These are phyloP conservation scores for Psittacara wagleri DNA, from an alignment of 2,113 vertebrate genomes.

Conservation along the genomic window DNA sequence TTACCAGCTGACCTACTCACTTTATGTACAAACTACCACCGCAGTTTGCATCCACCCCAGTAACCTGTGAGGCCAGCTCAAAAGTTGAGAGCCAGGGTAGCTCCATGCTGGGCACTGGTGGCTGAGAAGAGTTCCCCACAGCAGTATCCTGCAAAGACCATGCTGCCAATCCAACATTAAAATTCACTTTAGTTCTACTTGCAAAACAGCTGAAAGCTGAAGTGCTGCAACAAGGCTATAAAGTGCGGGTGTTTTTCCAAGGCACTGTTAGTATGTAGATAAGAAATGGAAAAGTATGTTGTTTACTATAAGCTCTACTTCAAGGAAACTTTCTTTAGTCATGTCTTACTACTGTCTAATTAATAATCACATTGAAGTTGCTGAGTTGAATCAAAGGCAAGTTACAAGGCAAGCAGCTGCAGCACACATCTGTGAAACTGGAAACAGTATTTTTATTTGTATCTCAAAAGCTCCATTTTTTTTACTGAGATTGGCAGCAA, in stretches of 20 bases:
- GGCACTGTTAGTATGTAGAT: not conserved
- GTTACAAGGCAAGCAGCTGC: not conserved
- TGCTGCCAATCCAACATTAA: rapidly evolving
- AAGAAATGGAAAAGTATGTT: not conserved
- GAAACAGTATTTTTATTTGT: not conserved
- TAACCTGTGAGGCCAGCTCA: not conserved
- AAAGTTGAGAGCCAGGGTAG: not conserved
- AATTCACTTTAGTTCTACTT: not conserved
- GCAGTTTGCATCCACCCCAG: not conserved
- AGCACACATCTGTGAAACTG: not conserved
- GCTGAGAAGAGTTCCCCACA: not conserved
- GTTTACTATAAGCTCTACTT: constrained; percentile 9
- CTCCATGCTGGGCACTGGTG: not conserved
- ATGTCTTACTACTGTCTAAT: not conserved
- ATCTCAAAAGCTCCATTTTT: not conserved
- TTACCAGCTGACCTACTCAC: not conserved
- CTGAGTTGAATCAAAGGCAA: not conserved
- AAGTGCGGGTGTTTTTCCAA: not conserved
- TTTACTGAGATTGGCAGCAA: not conserved
- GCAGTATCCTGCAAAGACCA: not conserved
- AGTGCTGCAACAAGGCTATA: not conserved
- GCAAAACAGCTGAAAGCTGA: not conserved
- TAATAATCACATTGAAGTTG: not conserved
- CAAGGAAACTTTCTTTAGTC: not conserved
- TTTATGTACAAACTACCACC: not conserved